Conservation (phyloP, 2,888 invertebrate species). For the Microctonus hyperodae region DNA sequence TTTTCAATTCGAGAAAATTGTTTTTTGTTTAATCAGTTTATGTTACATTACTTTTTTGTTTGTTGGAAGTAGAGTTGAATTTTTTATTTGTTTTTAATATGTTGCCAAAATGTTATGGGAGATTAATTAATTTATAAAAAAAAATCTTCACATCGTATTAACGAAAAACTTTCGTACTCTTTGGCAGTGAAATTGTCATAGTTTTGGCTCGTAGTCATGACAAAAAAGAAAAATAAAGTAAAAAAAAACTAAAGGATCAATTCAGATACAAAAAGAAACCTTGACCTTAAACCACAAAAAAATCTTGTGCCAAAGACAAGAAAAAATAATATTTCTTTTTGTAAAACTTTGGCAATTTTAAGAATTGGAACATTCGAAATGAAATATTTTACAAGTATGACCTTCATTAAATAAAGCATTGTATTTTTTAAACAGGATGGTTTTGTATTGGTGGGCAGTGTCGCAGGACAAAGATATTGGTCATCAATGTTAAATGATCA, state of each 20-base stretch:
- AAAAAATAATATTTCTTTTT: no score
- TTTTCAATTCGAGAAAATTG: no score
- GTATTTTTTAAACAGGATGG: constrained; percentile 75
- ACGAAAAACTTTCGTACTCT: neutral
- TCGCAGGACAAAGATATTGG: constrained; percentile 98
- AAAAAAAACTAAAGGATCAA: neutral
- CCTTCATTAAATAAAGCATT: neutral
- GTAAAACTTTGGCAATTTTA: constrained; percentile 3
- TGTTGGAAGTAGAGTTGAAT: no score
- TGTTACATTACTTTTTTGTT: no score
- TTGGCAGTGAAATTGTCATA: neutral
- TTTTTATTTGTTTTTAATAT: no score
- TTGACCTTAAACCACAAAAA: neutral
- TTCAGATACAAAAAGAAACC: neutral
- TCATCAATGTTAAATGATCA: constrained; percentile 96
- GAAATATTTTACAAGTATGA: neutral
- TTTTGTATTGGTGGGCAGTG: constrained; percentile 97
- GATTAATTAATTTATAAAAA: no score
- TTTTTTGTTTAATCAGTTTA: no score
- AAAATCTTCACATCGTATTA: neutral
- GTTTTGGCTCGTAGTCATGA: neutral
- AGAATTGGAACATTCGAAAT: neutral
- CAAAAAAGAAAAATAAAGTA: neutral
- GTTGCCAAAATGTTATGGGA: no score
- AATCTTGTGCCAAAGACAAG: constrained; percentile 3